These are phyloP conservation scores for Ictalurus furcatus DNA, from an alignment of 2,113 vertebrate species.

Conservation along the genomic window DNA sequence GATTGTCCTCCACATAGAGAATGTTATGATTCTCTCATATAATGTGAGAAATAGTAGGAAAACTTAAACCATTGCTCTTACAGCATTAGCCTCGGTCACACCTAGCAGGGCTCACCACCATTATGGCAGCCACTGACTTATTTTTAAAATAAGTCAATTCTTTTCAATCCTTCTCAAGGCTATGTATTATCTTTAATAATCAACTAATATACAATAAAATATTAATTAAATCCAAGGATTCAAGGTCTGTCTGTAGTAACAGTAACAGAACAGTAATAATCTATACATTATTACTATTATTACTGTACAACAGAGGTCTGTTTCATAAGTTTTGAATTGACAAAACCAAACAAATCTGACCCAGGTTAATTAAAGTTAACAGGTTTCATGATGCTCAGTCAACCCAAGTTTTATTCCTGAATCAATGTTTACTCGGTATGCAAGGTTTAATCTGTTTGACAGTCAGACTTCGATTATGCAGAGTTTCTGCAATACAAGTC, in stretches of 20 bases:
- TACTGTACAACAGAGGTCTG: too few species aligned
- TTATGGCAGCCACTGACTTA: not conserved
- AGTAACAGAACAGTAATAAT: too few species aligned
- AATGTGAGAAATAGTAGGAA: not conserved
- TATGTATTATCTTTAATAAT: not conserved
- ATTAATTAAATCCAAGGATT: too few species aligned
- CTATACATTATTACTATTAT: too few species aligned
- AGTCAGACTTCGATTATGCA: not conserved
- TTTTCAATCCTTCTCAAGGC: not conserved
- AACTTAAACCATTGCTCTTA: not conserved
- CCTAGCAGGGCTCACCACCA: not conserved
- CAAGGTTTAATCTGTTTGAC: not conserved
- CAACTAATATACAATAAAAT: not conserved
- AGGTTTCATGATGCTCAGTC: too few species aligned
- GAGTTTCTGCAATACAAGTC: not conserved
- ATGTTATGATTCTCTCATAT: not conserved
- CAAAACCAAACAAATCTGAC: too few species aligned
- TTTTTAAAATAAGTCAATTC: not conserved
- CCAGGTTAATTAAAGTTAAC: too few species aligned
- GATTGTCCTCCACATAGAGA: not conserved
- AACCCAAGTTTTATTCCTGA: too few species aligned
- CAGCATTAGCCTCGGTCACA: not conserved
- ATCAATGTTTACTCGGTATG: too few species aligned
- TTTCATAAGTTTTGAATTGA: too few species aligned
- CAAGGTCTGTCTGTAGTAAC: too few species aligned